Evolutionary conservation across 2,888 invertebrate genomes (phyloP).

Genomic region (Physocephala rufipes): DNA sequence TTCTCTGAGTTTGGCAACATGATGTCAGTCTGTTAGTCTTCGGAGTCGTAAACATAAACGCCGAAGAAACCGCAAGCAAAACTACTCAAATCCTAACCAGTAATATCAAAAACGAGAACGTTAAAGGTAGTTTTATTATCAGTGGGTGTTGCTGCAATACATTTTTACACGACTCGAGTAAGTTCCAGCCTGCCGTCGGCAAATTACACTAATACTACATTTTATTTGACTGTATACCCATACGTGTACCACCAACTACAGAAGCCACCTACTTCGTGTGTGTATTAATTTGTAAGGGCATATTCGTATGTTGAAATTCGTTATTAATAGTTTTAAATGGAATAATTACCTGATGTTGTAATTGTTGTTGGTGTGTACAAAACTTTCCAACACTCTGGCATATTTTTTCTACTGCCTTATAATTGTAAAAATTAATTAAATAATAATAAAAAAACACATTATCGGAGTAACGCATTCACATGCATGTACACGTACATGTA

Average conservation of each 20-base stretch:
- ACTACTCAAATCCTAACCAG: neutral
- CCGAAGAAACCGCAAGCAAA: neutral
- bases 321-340: neutral
- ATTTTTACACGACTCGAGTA: conserved; percentile 11
- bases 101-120: neutral
- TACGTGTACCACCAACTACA: too few species aligned
- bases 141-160: neutral
- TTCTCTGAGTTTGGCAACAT: conserved; percentile 23
- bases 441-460: too few species aligned
- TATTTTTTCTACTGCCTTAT: too few species aligned
- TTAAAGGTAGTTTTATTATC: neutral
- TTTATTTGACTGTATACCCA: conserved; percentile 1
- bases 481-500: too few species aligned
- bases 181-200: conserved; percentile 3
- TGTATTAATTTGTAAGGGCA: neutral
- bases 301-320: neutral
- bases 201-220: conserved; percentile 24
- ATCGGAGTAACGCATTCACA: too few species aligned
- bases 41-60: neutral
- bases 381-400: neutral
- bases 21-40: conserved; percentile 10
- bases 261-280: neutral
- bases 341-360: neutral
- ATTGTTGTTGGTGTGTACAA: neutral
- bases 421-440: too few species aligned